Conservation (phyloP, 2,113 vertebrate species). For the Poeciliopsis retropinna region DNA sequence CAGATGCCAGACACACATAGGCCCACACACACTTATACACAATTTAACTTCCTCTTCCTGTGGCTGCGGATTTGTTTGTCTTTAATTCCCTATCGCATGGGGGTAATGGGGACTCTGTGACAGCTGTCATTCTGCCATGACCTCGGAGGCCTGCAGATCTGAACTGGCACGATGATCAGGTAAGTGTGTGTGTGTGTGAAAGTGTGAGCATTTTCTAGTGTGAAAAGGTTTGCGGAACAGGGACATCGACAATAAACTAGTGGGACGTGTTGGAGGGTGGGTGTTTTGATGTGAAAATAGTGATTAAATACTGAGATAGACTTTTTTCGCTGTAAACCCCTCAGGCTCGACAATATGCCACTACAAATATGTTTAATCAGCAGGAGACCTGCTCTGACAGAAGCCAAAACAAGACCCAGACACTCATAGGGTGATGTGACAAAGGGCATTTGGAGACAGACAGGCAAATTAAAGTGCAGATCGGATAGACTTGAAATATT, state of each 20-base stretch:
- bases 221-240: not conserved
- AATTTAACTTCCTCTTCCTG: slow-evolving; percentile 62
- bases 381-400: slow-evolving; percentile 75
- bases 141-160: slow-evolving; percentile 74
- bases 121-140: slow-evolving; percentile 82
- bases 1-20: slow-evolving; percentile 20
- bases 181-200: slow-evolving; percentile 45
- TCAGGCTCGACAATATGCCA: slow-evolving; percentile 74
- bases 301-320: slow-evolving; percentile 73
- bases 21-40: slow-evolving; percentile 47
- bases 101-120: slow-evolving; percentile 78
- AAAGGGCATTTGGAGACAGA: slow-evolving; percentile 57
- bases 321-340: slow-evolving; percentile 66
- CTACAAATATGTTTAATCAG: slow-evolving; percentile 67
- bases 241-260: not conserved
- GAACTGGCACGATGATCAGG: slow-evolving; percentile 78
- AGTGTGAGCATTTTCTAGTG: slow-evolving; percentile 3
- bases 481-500: slow-evolving; percentile 40
- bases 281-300: slow-evolving; percentile 69
- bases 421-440: slow-evolving; percentile 71
- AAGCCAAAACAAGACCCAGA: slow-evolving; percentile 73
- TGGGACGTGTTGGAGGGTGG: slow-evolving; percentile 7
- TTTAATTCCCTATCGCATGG: slow-evolving; percentile 78
- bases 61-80: slow-evolving; percentile 79
- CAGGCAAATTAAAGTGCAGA: slow-evolving; percentile 46